A percentile compares a stretch with the other conserved stretches of the same genome.
Conservation (phyloP, 2,113 vertebrate species). For the Bambusicola thoracicus region DNA sequence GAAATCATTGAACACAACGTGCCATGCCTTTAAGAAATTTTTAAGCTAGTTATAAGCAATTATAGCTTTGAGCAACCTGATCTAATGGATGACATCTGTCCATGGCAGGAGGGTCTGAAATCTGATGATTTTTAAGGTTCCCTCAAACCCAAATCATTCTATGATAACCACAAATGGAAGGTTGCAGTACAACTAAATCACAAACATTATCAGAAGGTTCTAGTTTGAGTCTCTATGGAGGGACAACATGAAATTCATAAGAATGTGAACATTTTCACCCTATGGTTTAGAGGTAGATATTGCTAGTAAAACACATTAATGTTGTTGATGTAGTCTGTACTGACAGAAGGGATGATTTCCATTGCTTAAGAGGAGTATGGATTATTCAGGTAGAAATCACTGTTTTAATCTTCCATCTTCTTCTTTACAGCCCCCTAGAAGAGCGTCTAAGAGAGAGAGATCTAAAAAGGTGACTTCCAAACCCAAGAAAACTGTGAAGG, state of each 20-base stretch:
- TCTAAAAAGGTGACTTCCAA: slow-evolving; percentile 74
- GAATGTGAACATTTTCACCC: neutral
- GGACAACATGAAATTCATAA: neutral
- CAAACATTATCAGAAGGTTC: neutral
- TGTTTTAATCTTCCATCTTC: neutral
- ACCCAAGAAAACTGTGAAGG: slow-evolving; percentile 81
- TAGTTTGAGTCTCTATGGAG: neutral
- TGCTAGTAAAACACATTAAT: neutral
- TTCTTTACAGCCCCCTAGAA: slow-evolving; percentile 84
- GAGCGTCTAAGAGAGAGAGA: slow-evolving; percentile 80
- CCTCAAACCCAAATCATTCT: neutral
- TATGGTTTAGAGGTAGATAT: neutral
- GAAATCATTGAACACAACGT: neutral
- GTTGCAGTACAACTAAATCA: neutral
- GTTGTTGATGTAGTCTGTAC: neutral
- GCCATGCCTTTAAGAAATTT: neutral
- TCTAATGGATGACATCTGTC: neutral
- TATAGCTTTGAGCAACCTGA: neutral
- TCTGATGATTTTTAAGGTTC: neutral
- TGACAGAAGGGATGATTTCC: neutral
- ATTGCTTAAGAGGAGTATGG: neutral
- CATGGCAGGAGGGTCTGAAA: too few relatives aligned
- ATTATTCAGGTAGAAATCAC: neutral
- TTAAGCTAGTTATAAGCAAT: neutral
- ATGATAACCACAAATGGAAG: neutral